Conservation (phyloP, 1,140 invertebrate genomes). For the Arion vulgaris region DNA sequence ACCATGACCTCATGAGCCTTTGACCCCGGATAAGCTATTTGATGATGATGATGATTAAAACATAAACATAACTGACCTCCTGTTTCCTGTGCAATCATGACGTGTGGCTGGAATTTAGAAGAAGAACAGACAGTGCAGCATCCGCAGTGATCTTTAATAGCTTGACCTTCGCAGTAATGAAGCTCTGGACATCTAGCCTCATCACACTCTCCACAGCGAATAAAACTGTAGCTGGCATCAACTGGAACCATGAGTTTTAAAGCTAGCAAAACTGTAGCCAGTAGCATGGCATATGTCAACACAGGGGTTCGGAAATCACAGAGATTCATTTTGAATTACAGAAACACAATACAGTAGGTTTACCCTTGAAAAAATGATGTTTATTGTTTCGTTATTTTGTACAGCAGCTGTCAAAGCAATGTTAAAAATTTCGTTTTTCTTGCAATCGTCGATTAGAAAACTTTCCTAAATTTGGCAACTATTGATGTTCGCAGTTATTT, state of each 20-base stretch:
- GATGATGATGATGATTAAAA: no score
- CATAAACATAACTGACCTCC: slow-evolving; percentile 30
- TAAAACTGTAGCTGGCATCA: slow-evolving; percentile 18
- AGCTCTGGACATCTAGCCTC: slow-evolving; percentile 51
- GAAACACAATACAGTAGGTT: neutral
- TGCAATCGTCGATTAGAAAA: neutral
- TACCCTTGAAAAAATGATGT: neutral
- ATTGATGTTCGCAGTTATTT: slow-evolving; percentile 13
- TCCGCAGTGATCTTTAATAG: slow-evolving; percentile 58
- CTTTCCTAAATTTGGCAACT: slow-evolving; percentile 14
- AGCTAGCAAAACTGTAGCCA: slow-evolving; percentile 22
- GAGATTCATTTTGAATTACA: neutral
- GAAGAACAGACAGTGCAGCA: slow-evolving; percentile 60
- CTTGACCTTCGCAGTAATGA: slow-evolving; percentile 53
- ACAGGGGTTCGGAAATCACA: neutral
- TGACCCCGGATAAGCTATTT: no score
- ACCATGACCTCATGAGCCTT: no score
- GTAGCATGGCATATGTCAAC: slow-evolving; percentile 23
- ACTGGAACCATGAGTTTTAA: neutral
- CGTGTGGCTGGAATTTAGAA: slow-evolving; percentile 43
- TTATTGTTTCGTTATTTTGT: neutral
- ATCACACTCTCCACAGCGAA: slow-evolving; percentile 51
- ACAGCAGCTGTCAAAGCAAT: neutral
- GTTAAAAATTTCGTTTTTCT: neutral
- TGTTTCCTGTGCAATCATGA: slow-evolving; percentile 22